Conservation (phyloP, 2,797 vertebrate species). For the Acridotheres tristis region DNA sequence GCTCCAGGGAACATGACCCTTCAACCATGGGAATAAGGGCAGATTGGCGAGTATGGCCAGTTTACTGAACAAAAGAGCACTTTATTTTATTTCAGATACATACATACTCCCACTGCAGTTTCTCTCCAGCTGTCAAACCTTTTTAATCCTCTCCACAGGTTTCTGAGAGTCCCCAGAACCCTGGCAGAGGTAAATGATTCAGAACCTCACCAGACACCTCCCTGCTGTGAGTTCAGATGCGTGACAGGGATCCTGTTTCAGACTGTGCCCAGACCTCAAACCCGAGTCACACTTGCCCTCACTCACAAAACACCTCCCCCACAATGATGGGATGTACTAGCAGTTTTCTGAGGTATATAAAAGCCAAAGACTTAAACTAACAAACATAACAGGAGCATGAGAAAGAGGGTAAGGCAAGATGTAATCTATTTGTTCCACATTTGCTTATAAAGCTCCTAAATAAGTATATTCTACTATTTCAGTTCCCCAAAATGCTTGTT, state of each 20-base stretch:
- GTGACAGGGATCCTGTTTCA: not conserved
- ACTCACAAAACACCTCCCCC: not conserved
- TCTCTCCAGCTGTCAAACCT: not conserved
- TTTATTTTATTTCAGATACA: not conserved
- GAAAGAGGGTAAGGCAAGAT: not conserved
- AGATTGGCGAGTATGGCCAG: not conserved
- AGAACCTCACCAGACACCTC: not conserved
- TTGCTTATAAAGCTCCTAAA: not conserved
- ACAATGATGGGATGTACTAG: not conserved
- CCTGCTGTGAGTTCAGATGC: not conserved
- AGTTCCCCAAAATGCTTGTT: not conserved
- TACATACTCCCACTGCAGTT: not conserved
- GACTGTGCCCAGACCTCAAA: not conserved
- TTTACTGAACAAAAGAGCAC: not conserved
- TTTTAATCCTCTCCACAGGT: not conserved
- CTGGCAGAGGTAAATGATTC: conserved; percentile 1
- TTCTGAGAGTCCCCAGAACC: not conserved
- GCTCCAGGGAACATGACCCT: not conserved
- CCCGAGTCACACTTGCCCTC: not conserved
- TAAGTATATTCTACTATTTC: not conserved
- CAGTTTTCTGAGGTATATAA: not conserved
- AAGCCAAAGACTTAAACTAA: not conserved
- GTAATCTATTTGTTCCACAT: not conserved
- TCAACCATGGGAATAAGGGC: not conserved
- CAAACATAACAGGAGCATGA: not conserved